phyloP scores from a whole-genome alignment of 1,140 invertebrate species.

The Branchinecta lindahli region DNA sequence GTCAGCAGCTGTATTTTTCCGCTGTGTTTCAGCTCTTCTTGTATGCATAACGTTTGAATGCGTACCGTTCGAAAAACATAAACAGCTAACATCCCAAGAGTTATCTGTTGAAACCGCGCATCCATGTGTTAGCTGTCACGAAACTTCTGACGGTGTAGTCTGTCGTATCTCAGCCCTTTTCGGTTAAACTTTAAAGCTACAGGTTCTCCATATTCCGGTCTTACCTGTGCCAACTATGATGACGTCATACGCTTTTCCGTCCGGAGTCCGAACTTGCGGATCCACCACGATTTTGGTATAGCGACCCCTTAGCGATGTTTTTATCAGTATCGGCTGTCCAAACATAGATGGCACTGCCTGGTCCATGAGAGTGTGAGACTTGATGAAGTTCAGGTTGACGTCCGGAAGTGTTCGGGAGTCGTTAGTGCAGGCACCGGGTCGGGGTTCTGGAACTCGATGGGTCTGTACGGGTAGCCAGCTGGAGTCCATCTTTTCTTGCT shows the following conservation, averaged over 20 bases:
- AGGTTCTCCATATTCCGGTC: too few species aligned
- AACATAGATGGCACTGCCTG: slow-evolving; percentile 60
- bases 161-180: too few species aligned
- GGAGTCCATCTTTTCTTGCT: slow-evolving; percentile 73
- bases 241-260: slow-evolving; percentile 74
- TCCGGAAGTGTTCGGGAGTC: slow-evolving; percentile 75
- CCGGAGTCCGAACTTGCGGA: slow-evolving; percentile 72
- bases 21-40: too few species aligned
- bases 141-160: too few species aligned
- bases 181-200: too few species aligned
- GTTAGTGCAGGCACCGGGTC: slow-evolving; percentile 74
- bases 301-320: slow-evolving; percentile 58
- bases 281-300: slow-evolving; percentile 86
- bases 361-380: slow-evolving; percentile 93
- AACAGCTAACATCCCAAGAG: too few species aligned
- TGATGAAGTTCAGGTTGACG: slow-evolving; percentile 79
- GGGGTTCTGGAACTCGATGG: slow-evolving; percentile 56
- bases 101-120: too few species aligned
- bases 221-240: slow-evolving; percentile 80
- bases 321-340: slow-evolving; percentile 50
- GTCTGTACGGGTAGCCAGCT: slow-evolving; percentile 75
- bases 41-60: too few species aligned
- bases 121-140: too few species aligned
- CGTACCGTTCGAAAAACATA: too few species aligned
- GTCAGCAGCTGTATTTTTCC: too few species aligned